Conservation (phyloP, 2,797 vertebrate genomes). For the Aeoliscus strigatus region DNA sequence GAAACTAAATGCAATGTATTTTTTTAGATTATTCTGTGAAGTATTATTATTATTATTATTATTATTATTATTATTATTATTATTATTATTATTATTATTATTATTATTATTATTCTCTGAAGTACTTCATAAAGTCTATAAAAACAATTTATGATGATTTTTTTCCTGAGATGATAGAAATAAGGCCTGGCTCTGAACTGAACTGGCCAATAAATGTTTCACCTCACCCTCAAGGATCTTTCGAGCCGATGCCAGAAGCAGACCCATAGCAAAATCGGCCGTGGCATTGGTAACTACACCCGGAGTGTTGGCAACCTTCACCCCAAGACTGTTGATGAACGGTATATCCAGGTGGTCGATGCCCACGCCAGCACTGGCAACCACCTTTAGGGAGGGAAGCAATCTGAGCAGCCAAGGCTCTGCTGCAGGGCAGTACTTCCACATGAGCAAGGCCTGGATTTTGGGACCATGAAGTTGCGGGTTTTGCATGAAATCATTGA, state of each 20-base stretch:
- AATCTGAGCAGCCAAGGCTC: constrained; percentile 56
- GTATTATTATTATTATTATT: too few relatives aligned
- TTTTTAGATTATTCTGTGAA: too few relatives aligned
- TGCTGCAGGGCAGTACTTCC: constrained; percentile 47
- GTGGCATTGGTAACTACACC: constrained; percentile 64
- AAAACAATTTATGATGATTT: too few relatives aligned
- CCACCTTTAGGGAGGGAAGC: constrained; percentile 69
- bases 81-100: too few relatives aligned
- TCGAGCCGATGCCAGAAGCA: constrained; percentile 46
- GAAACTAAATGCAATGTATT: too few relatives aligned
- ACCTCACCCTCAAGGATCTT: constrained; percentile 39
- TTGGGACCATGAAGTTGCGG: constrained; percentile 61
- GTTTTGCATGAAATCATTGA: constrained; percentile 72
- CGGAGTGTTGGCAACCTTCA: constrained; percentile 70
- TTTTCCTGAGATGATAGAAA: too few relatives aligned
- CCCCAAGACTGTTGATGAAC: constrained; percentile 50
- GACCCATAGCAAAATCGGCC: constrained; percentile 57
- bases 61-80: too few relatives aligned
- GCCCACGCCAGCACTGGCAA: constrained; percentile 71
- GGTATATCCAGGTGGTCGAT: constrained; percentile 74
- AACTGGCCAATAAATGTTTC: too few relatives aligned
- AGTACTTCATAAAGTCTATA: too few relatives aligned
- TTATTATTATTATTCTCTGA: too few relatives aligned
- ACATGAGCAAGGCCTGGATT: constrained; percentile 69
- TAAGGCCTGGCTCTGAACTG: too few relatives aligned